Evolutionary conservation across 2,113 vertebrate genomes (phyloP).

Genomic region (Passer domesticus): DNA sequence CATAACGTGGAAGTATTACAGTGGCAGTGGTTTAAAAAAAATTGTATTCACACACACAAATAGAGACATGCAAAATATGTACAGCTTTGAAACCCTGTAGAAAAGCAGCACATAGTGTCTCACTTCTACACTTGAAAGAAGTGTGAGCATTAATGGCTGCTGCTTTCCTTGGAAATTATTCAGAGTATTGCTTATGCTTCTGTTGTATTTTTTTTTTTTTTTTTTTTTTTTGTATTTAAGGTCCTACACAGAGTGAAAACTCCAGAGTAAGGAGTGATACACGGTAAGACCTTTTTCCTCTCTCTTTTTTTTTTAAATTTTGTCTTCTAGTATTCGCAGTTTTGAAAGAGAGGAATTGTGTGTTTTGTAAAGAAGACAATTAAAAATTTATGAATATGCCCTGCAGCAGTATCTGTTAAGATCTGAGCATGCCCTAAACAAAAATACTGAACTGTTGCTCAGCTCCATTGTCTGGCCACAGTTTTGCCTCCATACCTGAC

Average conservation of each 20-base stretch:
- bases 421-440: background rate
- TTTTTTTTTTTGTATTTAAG: conserved; percentile 70
- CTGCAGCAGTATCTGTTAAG: background rate
- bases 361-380: background rate
- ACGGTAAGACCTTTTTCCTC: conserved; percentile 51
- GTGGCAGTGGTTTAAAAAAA: background rate
- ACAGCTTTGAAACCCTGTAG: background rate
- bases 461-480: background rate
- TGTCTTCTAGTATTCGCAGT: background rate
- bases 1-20: background rate
- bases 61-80: background rate
- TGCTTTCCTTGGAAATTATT: background rate
- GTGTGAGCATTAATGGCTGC: background rate
- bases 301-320: background rate
- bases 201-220: conserved; percentile 47
- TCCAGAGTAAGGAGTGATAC: conserved; percentile 79
- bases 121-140: background rate
- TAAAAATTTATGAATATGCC: background rate
- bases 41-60: too few relatives aligned
- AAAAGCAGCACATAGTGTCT: background rate
- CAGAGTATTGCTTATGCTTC: background rate
- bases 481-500: background rate
- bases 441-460: background rate
- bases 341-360: background rate
- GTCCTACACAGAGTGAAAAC: conserved; percentile 79